Evolutionary conservation across 2,113 vertebrate genomes (phyloP), one percentile per base, ranked within the genome.

Genomic region (Cichladusa arquata): DNA sequence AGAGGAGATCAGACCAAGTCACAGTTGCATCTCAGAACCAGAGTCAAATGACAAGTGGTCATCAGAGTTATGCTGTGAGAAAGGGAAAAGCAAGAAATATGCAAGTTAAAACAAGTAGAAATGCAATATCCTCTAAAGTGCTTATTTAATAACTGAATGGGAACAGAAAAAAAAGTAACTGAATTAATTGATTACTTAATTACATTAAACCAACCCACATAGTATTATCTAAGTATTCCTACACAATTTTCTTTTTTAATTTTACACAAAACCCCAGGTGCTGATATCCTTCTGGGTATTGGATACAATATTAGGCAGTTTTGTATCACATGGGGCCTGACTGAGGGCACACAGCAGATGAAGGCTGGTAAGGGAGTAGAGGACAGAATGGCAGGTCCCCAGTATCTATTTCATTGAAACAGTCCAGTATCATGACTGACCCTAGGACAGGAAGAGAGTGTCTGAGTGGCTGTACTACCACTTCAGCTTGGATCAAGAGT

Each of bases 1-100:
- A 53, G 72, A 31, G 53, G 33, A 73, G 60, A 14, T 38, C 65
- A 81, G 84, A 54, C 8, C 1, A 0, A 65, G 69, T 6, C 5
- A 6, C 11, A 31, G 60, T 14, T 60, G 19, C 0, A 2, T 51
- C 78, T 65, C 31, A 61, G 72, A 69, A 65, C 0, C 1, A 33
- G 19, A 54, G 38, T 44, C 58, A 62, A 76, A 61, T 4, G 42
- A 31, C 31, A 38, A 4, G 38, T 42, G 61, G 78, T n/a, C 3
- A 1, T 77, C 40, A 61, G 73, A 58, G 26, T 0, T 72, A 33
- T 19, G 19, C 45, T 28, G 11, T 0, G 2, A 73, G 33, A 71
- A 58, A 70, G 29, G 29, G 33, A 77, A 82, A 81, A 34, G 29
- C 26, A 76, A 61, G 40, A 76, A 79, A 62, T 31, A 57, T 1